Conservation (phyloP, 2,888 invertebrate genomes). For the Macaria liturata region DNA sequence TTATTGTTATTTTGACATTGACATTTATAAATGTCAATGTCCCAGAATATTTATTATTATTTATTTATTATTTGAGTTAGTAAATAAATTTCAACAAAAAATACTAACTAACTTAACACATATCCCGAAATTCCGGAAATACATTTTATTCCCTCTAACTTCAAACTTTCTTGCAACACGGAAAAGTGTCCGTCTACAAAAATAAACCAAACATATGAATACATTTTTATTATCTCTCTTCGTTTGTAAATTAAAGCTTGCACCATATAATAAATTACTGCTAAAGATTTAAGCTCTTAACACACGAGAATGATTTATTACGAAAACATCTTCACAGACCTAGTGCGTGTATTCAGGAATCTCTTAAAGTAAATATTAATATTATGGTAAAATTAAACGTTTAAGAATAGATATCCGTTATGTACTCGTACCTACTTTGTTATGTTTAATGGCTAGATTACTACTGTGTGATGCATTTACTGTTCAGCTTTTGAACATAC, state of each 20-base stretch:
- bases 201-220: slow-evolving; percentile 8
- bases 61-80: too few species aligned
- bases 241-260: slow-evolving; percentile 8
- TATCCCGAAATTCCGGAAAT: too few species aligned
- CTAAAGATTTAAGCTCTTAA: slow-evolving; percentile 10
- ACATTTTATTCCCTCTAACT: too few species aligned
- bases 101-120: too few species aligned
- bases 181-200: slow-evolving; percentile 1
- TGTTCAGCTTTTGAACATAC: too few species aligned
- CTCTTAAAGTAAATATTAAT: slow-evolving; percentile 66
- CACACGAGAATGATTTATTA: slow-evolving; percentile 24
- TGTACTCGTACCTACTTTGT: too few species aligned
- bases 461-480: too few species aligned
- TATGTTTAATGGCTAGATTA: too few species aligned
- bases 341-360: slow-evolving; percentile 52
- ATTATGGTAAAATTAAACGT: slow-evolving; percentile 10
- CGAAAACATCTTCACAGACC: slow-evolving; percentile 47
- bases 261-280: slow-evolving; percentile 14
- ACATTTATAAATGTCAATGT: too few species aligned
- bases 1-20: too few species aligned
- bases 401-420: slow-evolving; percentile 10
- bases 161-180: background rate
- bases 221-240: slow-evolving; percentile 12
- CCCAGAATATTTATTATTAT: too few species aligned
- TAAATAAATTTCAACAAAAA: too few species aligned